Evolutionary conservation across 2,113 vertebrate species (phyloP), one percentile per base, ranked within the genome.

Genomic region (Microcebus lehilahytsara): DNA sequence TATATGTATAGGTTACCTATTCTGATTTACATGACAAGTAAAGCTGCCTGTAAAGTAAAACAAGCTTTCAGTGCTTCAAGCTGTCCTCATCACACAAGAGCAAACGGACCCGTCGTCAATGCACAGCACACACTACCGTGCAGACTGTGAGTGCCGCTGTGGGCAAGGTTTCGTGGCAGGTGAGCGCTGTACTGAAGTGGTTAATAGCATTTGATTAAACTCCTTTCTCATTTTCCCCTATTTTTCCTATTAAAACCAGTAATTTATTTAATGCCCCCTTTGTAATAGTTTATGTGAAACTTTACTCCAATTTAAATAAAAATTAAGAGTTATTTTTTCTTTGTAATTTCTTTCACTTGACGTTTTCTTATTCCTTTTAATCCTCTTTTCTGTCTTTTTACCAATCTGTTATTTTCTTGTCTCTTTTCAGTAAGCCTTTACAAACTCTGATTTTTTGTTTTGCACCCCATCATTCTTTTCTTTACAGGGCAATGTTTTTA

Each of bases 231-330:
- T 32, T 91, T 77, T 49, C 30, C 30, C 22, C 81, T 37, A 40
- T 91, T 89, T 95, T 93, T 34, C 17, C 66, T 67, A 25, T 56
- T n/a, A 46, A 66, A 92, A 79, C 69, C 19, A 83, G 51, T 12
- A 32, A 66, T 67, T 85, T 64, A 93, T 51, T 77, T 78, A 85
- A 37, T 37, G 20, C 2, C 13, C 3, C n/a, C 90, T 81, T 80
- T 93, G 19, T 79, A 56, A 53, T 8, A 88, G 20, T 81, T 27
- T 27, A 5, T 32, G 8, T 64, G 37, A 64, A 89, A 89, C 12
- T 69, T 85, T 58, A 67, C 7, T 96, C 37, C n/a, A 64, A 69
- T 32, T 89, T 95, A 80, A 93, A 66, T 85, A 91, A 95, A 95
- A 83, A 89, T 74, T 8, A n/a, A n/a, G 37, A 49, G 8, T 20